Base-by-base conservation (phyloP, 2,113 vertebrate genomes). In the Aviceda subcristata region DNA sequence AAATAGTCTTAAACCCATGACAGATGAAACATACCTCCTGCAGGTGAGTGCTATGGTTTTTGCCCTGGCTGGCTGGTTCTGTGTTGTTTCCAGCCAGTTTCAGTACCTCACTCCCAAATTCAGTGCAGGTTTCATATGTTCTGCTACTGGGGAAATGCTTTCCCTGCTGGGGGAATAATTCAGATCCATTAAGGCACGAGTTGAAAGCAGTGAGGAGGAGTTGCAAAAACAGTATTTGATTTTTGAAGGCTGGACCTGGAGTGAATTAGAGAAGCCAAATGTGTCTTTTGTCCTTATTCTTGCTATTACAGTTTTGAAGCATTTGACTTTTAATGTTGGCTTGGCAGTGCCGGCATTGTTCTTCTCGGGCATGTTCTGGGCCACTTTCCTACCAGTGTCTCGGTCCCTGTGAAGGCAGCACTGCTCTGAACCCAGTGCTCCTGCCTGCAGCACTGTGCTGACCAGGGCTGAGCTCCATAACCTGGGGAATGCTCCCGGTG, bases 381-480 rank as follows among this genome's bases (percentile, higher is more conserved):
- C 17, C 11, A 10, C 67, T 59, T 46, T n/a, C 56, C 59, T 23
- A 21, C 38, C 38, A 12, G n/a, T 2, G 6, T 45, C 66, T 20
- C 5, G 0, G 10, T 66, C 23, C 67, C 16, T 0, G 2, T 1
- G 30, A 46, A 30, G n/a, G 30, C 39, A 30, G 24, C 6, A 0
- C 23, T 0, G 11, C 71, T 15, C 39, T 9, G 50, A 21, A 32
- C 55, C 30, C 32, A 0, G 3, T 5, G n/a, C 20, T 64, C 21
- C 59, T 32, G 32, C 59, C 26, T 2, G 12, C 36, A 7, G 10
- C 14, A 0, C 17, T 32, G 26, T 21, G 36, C 62, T 39, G 43
- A 10, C 27, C 78, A 4, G 56, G 36, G 59, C 29, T 75, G 56
- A 71, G 56, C 55, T 23, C 55, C 26, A 19, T 30, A 11, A 3